Conservation (phyloP, 2,888 invertebrate genomes). For the Drosophila hamatofila region DNA sequence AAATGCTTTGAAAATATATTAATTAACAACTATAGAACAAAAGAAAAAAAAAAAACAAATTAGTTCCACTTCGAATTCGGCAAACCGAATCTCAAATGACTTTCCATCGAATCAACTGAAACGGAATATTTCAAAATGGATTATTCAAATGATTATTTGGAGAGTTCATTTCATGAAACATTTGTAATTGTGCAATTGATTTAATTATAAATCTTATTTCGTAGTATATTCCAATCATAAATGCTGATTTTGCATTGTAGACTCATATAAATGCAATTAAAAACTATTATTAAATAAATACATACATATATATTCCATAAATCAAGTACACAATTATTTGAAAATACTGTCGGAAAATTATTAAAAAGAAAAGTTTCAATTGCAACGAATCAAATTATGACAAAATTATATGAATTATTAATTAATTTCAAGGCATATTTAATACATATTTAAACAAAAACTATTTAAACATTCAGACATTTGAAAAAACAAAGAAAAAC, state of each 20-base stretch:
- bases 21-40: slow-evolving; percentile 8
- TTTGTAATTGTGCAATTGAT: slow-evolving; percentile 42
- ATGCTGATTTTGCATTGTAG: slow-evolving; percentile 58
- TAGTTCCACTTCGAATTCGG: slow-evolving; percentile 19
- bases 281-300: slow-evolving; percentile 43
- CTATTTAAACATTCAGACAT: slow-evolving; percentile 19
- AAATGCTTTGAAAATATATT: slow-evolving; percentile 46
- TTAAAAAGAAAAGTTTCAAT: slow-evolving; percentile 47
- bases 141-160: slow-evolving; percentile 15
- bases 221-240: slow-evolving; percentile 49
- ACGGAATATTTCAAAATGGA: background rate
- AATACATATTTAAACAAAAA: slow-evolving; percentile 22
- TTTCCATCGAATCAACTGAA: slow-evolving; percentile 17
- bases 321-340: slow-evolving; percentile 21
- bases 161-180: slow-evolving; percentile 26
- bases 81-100: slow-evolving; percentile 22
- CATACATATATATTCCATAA: slow-evolving; percentile 16
- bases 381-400: slow-evolving; percentile 61
- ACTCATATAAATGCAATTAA: slow-evolving; percentile 50
- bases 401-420: slow-evolving; percentile 38
- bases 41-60: slow-evolving; percentile 1
- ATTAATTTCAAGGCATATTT: slow-evolving; percentile 39
- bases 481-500: slow-evolving; percentile 65
- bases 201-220: slow-evolving; percentile 42
- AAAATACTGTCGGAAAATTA: slow-evolving; percentile 13